These are phyloP conservation scores for Anneissia japonica DNA, from an alignment of 35 echinoderm and acorn worm genomes.

Conservation along the genomic window DNA sequence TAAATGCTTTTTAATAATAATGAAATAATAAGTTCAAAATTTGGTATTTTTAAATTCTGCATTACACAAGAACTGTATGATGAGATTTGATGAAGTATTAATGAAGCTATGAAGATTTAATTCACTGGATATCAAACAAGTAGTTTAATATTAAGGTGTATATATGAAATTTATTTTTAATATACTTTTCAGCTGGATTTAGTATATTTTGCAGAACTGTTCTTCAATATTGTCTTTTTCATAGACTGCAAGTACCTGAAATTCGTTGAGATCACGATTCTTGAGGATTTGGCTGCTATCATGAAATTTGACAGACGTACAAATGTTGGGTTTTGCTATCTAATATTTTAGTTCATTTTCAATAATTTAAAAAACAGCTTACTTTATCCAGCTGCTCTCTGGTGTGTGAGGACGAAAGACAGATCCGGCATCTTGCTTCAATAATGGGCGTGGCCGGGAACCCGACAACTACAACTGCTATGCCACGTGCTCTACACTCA, in stretches of 20 bases:
- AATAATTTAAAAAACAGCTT: background rate
- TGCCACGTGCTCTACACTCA: slow-evolving; percentile 66
- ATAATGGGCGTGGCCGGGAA: slow-evolving; percentile 95
- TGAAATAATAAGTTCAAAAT: no score
- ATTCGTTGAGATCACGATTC: background rate
- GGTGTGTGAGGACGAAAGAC: slow-evolving; percentile 81
- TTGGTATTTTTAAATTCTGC: no score
- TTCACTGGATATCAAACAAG: no score
- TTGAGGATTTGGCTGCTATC: background rate
- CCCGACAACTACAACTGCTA: slow-evolving; percentile 75
- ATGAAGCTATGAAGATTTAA: no score
- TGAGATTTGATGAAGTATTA: no score
- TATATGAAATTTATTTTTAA: no score
- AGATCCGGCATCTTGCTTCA: slow-evolving; percentile 74
- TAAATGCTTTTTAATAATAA: no score
- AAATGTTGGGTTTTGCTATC: background rate
- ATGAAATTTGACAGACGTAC: background rate
- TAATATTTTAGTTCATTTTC: background rate
- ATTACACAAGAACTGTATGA: no score
- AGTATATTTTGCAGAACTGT: background rate
- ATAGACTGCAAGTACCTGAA: background rate
- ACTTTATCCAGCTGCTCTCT: slow-evolving; percentile 89
- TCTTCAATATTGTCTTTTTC: background rate
- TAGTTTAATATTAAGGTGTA: no score
- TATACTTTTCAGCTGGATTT: no score